Percentiles rank a stretch among this genome's conserved stretches.
Conservation (phyloP, 2,888 invertebrate genomes). For the Acrobasis repandana region DNA sequence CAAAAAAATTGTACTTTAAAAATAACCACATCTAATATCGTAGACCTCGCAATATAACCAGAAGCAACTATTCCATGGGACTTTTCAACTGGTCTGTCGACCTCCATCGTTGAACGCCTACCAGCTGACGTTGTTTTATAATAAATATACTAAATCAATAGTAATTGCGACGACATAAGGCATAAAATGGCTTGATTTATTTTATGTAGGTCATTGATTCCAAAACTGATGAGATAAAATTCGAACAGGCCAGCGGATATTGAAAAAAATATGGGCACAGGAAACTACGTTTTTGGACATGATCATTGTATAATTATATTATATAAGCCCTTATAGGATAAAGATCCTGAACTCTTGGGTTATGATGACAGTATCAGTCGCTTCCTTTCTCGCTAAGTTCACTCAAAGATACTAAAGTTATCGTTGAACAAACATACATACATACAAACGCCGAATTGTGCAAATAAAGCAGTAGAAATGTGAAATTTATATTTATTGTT, state of each 20-base stretch:
- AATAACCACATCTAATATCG: slow-evolving; percentile 32
- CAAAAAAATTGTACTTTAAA: slow-evolving; percentile 22
- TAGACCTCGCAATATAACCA: slow-evolving; percentile 25
- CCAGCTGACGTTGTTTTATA: slow-evolving; percentile 39
- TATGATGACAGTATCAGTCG: too few species aligned
- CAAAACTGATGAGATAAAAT: not conserved
- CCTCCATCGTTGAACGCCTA: slow-evolving; percentile 40
- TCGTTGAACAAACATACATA: too few species aligned
- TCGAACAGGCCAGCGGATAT: not conserved
- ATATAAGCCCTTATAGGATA: too few species aligned
- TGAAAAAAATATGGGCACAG: not conserved
- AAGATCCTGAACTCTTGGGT: too few species aligned
- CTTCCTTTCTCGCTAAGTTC: too few species aligned
- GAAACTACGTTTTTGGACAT: not conserved
- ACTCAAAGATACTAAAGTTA: too few species aligned
- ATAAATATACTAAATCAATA: slow-evolving; percentile 24
- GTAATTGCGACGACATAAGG: not conserved
- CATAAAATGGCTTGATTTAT: not conserved
- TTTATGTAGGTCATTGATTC: not conserved
- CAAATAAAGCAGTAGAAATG: too few species aligned
- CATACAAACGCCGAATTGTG: too few species aligned
- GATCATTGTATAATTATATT: too few species aligned
- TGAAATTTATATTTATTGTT: too few species aligned
- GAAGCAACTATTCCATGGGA: slow-evolving; percentile 5
- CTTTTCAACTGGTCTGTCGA: slow-evolving; percentile 27